Evolutionary conservation across 2,888 invertebrate genomes (phyloP), one percentile per base, ranked within the genome.

Genomic region (Clanis bilineata): DNA sequence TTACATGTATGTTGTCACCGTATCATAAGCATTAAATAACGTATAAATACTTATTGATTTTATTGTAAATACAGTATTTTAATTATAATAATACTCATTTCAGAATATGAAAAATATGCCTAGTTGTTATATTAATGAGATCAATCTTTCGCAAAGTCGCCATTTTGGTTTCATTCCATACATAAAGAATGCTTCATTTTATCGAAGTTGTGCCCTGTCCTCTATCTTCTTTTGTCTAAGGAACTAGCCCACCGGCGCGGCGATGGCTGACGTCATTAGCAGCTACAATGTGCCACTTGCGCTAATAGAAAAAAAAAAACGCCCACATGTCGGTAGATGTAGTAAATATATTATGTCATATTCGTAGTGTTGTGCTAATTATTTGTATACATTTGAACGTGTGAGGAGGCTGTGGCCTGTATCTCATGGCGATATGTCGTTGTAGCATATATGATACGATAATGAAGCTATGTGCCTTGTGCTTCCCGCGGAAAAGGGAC

Each of bases 221-320:
- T 25, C 4, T 25, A 45, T n/a, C n/a, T n/a, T n/a, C n/a, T n/a
- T n/a, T n/a, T n/a, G n/a, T n/a, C 45, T 23, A 21, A 32, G 51
- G n/a, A 23, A 22, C 22, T 22, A 3, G 45, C n/a, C 23, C 45
- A n/a, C 12, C 6, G 25, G 45, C 45, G 45, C 45, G 6, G 18
- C n/a, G n/a, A 18, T 18, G 9, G 22, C 21, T 51, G 51, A 51
- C 51, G 51, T 51, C 51, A 51, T 51, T 51, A 28, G 18, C 51
- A 51, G 28, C 2, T 51, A 45, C 28, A 57, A 45, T 57, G 47
- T 41, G 44, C 23, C 57, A 57, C 41, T 38, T 23, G 10, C 45
- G 57, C 57, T 57, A 57, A 57, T 45, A 57, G 32, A 44, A 57
- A 57, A 38, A 57, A 57, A 57, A 38, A 57, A 57, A 57, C 57